Base-by-base conservation (phyloP, 2,113 vertebrate species). In the Boleophthalmus pectinirostris region DNA sequence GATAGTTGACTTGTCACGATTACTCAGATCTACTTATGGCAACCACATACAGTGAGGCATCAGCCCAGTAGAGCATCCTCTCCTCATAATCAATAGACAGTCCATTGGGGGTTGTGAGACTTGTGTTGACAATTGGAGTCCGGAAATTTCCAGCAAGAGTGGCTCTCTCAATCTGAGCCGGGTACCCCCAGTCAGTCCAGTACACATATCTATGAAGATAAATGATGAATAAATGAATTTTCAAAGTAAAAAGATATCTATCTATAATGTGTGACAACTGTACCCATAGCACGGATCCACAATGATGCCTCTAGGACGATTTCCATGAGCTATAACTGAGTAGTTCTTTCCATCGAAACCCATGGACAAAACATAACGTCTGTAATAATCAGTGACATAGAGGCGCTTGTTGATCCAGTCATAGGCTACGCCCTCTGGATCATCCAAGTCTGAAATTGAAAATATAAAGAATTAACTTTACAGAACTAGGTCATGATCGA, bases 211-310 rank as follows among this genome's bases (percentile, higher is more conserved):
- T 93, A 56, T 14, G 47, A 12, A 77, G 9, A 2, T 4, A 66
- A 10, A 74, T 20, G 2, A 11, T 4, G 20, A 20, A 54, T 3
- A 74, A 65, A 38, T 24, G 61, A 13, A 71, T 51, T 35, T 33
- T 72, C 54, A 70, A 2, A 54, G 38, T 25, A 25, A 12, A 1
- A 25, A 15, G 3, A 23, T 15, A 16, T 25, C 12, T 13, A 25
- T 25, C 9, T 58, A 58, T 58, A 12, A 58, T 15, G 2, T 45
- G 14, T 65, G 35, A 21, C 3, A 80, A 53, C 6, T 9, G 8
- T 95, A 98, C 97, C 97, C 97, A 84, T 92, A 93, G 81, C 97
- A 98, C 69, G 96, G 96, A 86, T 98, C 96, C 79, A 98, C 90
- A 0, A 95, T 87, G 67, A 98, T 66, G 3, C 92, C 95, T 90